Percentiles rank a stretch among this genome's conserved stretches.
Conservation (phyloP, 2,113 vertebrate genomes). For the Sminthopsis crassicaudata region DNA sequence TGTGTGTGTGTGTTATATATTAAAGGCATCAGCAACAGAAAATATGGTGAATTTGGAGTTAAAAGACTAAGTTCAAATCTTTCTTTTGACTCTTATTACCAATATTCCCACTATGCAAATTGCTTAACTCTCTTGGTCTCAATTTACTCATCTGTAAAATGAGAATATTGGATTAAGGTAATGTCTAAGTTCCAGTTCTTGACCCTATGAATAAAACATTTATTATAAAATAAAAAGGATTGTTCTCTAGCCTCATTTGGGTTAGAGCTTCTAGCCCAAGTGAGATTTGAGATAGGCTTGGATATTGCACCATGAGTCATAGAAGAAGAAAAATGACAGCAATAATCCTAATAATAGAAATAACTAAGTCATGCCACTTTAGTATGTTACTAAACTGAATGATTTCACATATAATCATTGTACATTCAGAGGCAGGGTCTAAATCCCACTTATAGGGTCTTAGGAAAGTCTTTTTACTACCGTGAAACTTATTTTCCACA, state of each 20-base stretch:
- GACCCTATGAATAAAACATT: conserved; percentile 14
- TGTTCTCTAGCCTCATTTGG: neutral
- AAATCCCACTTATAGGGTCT: neutral
- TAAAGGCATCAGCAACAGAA: neutral
- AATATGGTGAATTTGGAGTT: neutral
- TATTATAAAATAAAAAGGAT: neutral
- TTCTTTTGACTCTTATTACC: neutral
- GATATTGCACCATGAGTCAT: neutral
- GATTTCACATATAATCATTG: neutral
- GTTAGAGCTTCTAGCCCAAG: neutral
- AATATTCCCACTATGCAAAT: neutral
- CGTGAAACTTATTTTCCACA: neutral
- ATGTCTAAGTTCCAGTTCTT: neutral
- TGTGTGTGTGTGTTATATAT: no score
- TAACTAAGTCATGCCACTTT: neutral
- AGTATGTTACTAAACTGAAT: neutral
- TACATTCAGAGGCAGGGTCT: neutral
- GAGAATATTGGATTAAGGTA: neutral
- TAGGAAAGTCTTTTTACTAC: neutral
- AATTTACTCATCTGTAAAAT: neutral
- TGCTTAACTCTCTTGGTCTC: neutral
- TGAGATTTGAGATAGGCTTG: neutral
- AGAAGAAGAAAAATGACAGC: neutral
- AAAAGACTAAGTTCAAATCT: neutral
- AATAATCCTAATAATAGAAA: conserved; percentile 11